Evolutionary conservation across 2,797 vertebrate genomes (phyloP), one percentile per base, ranked within the genome.

Genomic region (Nasua narica): DNA sequence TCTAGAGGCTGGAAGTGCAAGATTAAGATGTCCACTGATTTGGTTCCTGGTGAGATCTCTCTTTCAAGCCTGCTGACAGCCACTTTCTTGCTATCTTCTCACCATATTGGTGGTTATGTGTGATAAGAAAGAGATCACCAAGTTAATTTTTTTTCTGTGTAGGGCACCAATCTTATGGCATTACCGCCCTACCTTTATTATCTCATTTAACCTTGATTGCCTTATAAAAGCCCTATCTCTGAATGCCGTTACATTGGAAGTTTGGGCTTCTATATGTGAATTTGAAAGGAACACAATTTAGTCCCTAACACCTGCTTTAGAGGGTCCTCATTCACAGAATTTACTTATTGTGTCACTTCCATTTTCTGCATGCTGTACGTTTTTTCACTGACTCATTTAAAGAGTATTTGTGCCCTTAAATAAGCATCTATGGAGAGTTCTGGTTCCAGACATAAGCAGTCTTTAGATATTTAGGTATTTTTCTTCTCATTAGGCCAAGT

Each of bases 281-380:
- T 85, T 21, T 19, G 23, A 25, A 4, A 37, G 13, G 15, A 4
- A 13, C 16, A 13, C 16, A 56, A 6, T 35, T 46, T 37, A 54
- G 35, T 43, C 21, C 16, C 27, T 4, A 56, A 50, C 23, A 56
- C 15, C 19, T 54, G 11, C 7, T 54, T 29, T 50, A 56, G 16
- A 84, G 3, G 46, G 4, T 10, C 48, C 35, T 54, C 62, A 56
- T 11, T 23, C 10, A 52, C 9, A 50, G 37, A 50, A 46, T 35
- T 18, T 40, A 32, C 16, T 6, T 52, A 54, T 11, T 84, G 1
- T 2, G 7, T 74, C 5, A 15, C 46, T 60, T 48, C 13, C 7
- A 11, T 35, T 40, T 40, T 50, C 9, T 21, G n/a, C 48, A 21
- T 1, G 1, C 3, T 40, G 4, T 25, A 11, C 0, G 3, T 32